Evolutionary conservation across 2,888 invertebrate genomes (phyloP).

Genomic region (Drosophila kuntzei): DNA sequence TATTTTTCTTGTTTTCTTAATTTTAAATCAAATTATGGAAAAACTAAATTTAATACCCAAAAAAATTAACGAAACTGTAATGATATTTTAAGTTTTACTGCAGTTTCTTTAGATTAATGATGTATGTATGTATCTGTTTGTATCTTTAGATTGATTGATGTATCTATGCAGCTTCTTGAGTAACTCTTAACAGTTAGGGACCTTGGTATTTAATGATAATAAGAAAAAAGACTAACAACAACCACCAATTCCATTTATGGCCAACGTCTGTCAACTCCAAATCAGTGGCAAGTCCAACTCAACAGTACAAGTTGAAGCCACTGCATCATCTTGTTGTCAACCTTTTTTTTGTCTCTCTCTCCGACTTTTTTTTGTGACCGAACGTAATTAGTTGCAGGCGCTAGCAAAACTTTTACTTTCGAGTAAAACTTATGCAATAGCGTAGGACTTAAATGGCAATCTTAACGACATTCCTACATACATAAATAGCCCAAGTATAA

Average conservation of each 20-base stretch:
- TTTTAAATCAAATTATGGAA: slow-evolving; percentile 8
- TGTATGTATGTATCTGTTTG: neutral
- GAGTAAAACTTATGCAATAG: slow-evolving; percentile 39
- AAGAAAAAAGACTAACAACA: slow-evolving; percentile 6
- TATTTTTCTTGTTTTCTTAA: neutral
- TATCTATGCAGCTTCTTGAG: slow-evolving; percentile 9
- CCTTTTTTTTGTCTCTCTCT: slow-evolving; percentile 6
- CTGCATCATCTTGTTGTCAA: slow-evolving; percentile 32
- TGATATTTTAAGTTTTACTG: neutral
- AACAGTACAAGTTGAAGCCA: slow-evolving; percentile 17
- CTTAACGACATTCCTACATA: slow-evolving; percentile 32
- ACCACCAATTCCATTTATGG: slow-evolving; percentile 48
- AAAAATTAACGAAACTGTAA: neutral
- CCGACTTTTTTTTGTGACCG: slow-evolving; percentile 13
- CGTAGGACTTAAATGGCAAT: slow-evolving; percentile 45
- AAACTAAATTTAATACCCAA: neutral
- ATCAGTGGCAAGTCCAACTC: slow-evolving; percentile 38
- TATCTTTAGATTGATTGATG: slow-evolving; percentile 12
- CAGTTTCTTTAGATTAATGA: slow-evolving; percentile 8
- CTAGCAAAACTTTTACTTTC: slow-evolving; percentile 46
- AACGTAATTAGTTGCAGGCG: slow-evolving; percentile 41
- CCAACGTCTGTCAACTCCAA: slow-evolving; percentile 44
- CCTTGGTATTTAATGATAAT: slow-evolving; percentile 17
- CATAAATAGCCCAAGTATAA: slow-evolving; percentile 17
- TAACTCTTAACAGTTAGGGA: slow-evolving; percentile 19